Base-by-base conservation (phyloP, 64 coral and sea anemone genomes). In the Stichodactyla helianthus region DNA sequence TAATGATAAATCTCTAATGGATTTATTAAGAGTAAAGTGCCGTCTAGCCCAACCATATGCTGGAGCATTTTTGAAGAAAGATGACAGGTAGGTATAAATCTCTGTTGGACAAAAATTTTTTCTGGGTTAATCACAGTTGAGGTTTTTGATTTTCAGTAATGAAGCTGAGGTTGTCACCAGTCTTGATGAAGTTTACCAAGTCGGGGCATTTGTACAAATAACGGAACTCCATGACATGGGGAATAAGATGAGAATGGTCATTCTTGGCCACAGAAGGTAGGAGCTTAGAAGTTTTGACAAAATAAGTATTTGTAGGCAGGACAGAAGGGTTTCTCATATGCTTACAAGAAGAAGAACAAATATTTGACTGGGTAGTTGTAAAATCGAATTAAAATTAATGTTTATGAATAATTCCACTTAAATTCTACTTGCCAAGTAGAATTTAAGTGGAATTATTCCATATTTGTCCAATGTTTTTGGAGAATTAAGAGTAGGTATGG, bases 131-230 rank as follows among this genome's bases (percentile, higher is more conserved):
- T 11, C 20, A 8, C 67, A 11, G 14, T 78, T 81, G 31, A 51
- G 10, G 1, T 22, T 62, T 58, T 26, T 85, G 3, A 59, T 88
- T 91, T 89, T 35, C 77, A 98, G 95, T 55, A 89, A 92, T 82
- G 95, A 98, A 82, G 95, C 92, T 11, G 95, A 98, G 63, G 77
- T 89, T 2, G 78, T 98, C 44, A 89, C 79, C 23, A 98, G 84
- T 51, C 85, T 98, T 16, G 95, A 98, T 82, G 92, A 98, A 28
- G 89, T 98, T 67, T 98, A 98, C 76, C 84, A 98, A 62, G 88
- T 98, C 71, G 95, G 95, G n/a, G 84, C 95, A 35, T 98, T 98
- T 94, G 95, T 98, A 23, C 95, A 98, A 79, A 98, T 98, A 28
- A 98, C 95, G 19, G 95, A 98, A 88, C 81, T 98, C 51, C 93